Base-by-base conservation (phyloP, 2,888 invertebrate genomes). In the Dusona sp. region DNA sequence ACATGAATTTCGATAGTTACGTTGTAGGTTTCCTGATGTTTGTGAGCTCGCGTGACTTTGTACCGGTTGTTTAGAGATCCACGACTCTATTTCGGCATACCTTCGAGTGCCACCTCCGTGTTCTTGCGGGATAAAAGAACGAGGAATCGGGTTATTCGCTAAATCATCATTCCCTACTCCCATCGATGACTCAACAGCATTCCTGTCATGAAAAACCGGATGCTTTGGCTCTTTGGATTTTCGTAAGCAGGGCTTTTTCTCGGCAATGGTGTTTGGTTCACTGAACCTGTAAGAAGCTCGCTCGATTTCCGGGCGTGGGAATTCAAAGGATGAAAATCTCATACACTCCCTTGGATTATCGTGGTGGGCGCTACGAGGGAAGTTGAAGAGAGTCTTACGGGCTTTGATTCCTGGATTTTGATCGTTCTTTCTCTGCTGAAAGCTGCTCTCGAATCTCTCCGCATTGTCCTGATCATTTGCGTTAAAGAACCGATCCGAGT, bases 271-370 rank as follows among this genome's bases (percentile, higher is more conserved):
- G 25, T 19, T 72, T 19, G 79, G n/a, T 16, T 64, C 72, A 38
- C 22, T 48, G 29, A 36, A 25, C n/a, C 61, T 48, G 61, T 42
- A 29, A 29, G 25, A 48, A 22, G 38, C n/a, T 29, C 29, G 57
- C 29, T 61, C 42, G 22, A 48, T 51, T 22, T 61, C 79, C 22
- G 45, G 33, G 9, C 9, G 45, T 42, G 33, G 45, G 13, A 79
- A 70, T 33, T 70, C 61, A 22, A 48, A 65, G 13, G 70, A 78
- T 54, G 78, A 38, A 65, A 67, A 78, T 38, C 67, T 67, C 67
- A n/a, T 33, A 22, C n/a, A 57, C 13, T 36, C 33, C n/a, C 22
- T 16, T 11, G 22, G 61, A 70, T 72, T 36, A 64, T 61, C 57
- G n/a, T 3, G 68, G 8, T 45, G 70, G 38, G n/a, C 25, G 68